Evolutionary conservation across 2,113 vertebrate genomes (phyloP), one percentile per base, ranked within the genome.

Genomic region (Ceyx melanurus): DNA sequence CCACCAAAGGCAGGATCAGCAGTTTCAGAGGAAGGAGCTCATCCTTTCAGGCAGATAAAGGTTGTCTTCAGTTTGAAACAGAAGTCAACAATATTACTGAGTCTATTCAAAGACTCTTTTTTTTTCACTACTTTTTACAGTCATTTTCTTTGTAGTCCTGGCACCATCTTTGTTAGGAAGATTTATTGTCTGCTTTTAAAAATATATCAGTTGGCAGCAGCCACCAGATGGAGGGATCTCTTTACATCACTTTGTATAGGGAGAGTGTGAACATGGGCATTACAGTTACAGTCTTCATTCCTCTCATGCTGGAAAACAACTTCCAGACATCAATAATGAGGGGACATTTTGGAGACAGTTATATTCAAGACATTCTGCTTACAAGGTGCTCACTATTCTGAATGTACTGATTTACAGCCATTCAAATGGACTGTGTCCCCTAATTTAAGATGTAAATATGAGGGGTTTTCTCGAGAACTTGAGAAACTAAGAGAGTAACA

Each of bases 101-200:
- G 72, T 43, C 43, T 42, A 74, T 76, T 62, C 72, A 77, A 92
- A 89, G 64, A 61, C 40, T 31, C 10, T 84, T 78, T 73, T 84
- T 84, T 48, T 78, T 82, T 33, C 62, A 37, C 28, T 50, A 42
- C 70, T 79, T 83, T 72, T 88, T 43, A 77, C 72, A 46, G 67
- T 75, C 26, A 42, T 91, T 78, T 88, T 87, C 74, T 92, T 91
- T 85, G 72, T 79, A 48, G 43, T 82, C 80, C 65, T 92, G 78
- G 65, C 88, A 86, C 21, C 25, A 31, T 21, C 78, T 77, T 70
- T 88, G 57, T 77, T 71, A 62, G 48, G 74, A 88, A 85, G 82
- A 89, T 86, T 79, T 66, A 91, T 11, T 91, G 82, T 45, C 82
- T 64, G 17, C 64, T 84, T 89, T 90, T 79, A 26, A 11, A 89